These are phyloP conservation scores for Crocodylus rhombifer DNA, from an alignment of 2,797 vertebrate species.

Conservation along the genomic window DNA sequence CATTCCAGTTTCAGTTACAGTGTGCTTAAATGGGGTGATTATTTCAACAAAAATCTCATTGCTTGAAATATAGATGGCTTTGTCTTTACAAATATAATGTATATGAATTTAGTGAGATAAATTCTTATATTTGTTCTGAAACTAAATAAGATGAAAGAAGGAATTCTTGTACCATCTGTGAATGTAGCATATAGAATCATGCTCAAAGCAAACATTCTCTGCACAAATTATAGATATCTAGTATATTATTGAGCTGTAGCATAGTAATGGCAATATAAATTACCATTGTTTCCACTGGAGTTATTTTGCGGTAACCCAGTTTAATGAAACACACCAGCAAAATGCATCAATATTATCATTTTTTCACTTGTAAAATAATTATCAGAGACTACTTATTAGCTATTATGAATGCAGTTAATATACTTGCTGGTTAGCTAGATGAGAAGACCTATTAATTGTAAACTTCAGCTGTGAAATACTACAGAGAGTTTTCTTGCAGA, in stretches of 20 bases:
- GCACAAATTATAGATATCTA: neutral
- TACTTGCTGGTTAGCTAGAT: constrained; percentile 57
- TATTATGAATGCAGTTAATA: constrained; percentile 27
- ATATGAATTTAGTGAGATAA: neutral
- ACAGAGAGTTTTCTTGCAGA: constrained; percentile 49
- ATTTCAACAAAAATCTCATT: neutral
- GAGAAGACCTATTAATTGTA: constrained; percentile 18
- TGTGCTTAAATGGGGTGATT: neutral
- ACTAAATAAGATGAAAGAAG: neutral
- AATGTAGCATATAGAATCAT: neutral
- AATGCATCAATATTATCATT: neutral
- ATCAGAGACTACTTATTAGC: neutral
- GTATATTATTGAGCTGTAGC: neutral
- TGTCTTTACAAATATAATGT: neutral
- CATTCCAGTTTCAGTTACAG: neutral
- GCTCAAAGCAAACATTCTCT: neutral
- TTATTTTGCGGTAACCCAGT: constrained; percentile 31
- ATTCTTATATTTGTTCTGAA: neutral
- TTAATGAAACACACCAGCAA: constrained; percentile 34
- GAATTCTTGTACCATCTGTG: neutral
- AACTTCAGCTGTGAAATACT: constrained; percentile 22
- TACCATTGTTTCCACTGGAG: constrained; percentile 28
- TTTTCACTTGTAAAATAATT: neutral
- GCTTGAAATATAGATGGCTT: neutral
- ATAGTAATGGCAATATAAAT: neutral